Evolutionary conservation across 1,140 invertebrate genomes (phyloP).

Genomic region (Pomacea maculata): DNA sequence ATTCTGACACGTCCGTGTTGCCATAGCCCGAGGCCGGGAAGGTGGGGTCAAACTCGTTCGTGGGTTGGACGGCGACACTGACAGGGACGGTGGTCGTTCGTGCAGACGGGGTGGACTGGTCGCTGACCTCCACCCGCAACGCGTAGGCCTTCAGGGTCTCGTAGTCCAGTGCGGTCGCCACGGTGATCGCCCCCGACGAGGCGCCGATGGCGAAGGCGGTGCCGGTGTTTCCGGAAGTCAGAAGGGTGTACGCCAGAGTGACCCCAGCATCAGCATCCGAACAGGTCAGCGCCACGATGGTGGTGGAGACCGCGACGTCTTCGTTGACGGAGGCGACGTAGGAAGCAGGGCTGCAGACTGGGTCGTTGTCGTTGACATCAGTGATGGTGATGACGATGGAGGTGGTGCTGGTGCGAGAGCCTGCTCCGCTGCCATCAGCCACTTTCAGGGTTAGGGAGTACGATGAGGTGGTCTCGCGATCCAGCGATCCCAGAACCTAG

Average conservation of each 20-base stretch:
- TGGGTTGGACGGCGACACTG: conserved; percentile 74
- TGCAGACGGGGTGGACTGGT: conserved; percentile 23
- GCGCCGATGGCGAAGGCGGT: conserved; percentile 22
- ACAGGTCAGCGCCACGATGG: conserved; percentile 34
- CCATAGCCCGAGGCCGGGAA: conserved; percentile 65
- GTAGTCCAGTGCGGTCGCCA: conserved; percentile 29
- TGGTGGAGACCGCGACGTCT: conserved; percentile 17
- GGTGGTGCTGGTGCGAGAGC: conserved; percentile 27
- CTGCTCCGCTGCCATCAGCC: conserved; percentile 24
- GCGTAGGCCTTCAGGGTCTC: conserved; percentile 29
- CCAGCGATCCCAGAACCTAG: conserved; percentile 21
- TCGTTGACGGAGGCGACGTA: conserved; percentile 28
- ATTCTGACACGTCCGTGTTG: conserved; percentile 30
- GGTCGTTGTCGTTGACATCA: conserved; percentile 47
- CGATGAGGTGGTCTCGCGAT: conserved; percentile 22
- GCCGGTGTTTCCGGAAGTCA: conserved; percentile 29
- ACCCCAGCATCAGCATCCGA: conserved; percentile 34
- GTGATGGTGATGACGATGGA: conserved; percentile 35
- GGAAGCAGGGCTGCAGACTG: conserved; percentile 24
- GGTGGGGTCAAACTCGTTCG: conserved; percentile 83
- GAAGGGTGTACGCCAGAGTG: conserved; percentile 29
- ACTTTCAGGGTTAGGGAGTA: conserved; percentile 35
- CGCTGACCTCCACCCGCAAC: conserved; percentile 64
- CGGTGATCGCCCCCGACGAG: conserved; percentile 22
- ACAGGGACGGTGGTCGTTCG: conserved; percentile 19